Conservation (phyloP, 2,113 vertebrate species). For the Climacteris rufus region DNA sequence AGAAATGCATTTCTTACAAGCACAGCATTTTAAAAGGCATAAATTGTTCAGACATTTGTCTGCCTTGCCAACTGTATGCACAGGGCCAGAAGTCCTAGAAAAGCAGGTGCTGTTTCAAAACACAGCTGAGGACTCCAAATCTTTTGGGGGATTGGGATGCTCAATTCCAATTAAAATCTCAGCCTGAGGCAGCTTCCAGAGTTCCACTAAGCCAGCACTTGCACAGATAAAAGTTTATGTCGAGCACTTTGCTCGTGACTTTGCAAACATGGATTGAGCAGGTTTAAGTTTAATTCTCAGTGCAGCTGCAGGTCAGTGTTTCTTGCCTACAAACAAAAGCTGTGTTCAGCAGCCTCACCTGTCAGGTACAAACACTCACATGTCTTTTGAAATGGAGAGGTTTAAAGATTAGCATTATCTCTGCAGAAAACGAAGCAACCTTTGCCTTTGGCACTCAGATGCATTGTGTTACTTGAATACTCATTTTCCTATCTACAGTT, state of each 20-base stretch:
- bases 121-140: conserved; percentile 18
- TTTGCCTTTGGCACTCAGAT: neutral
- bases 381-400: neutral
- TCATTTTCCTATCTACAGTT: neutral
- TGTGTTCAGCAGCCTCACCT: neutral
- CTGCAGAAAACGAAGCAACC: neutral
- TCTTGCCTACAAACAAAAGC: neutral
- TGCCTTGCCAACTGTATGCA: neutral
- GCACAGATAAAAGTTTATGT: neutral
- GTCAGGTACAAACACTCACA: neutral
- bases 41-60: neutral
- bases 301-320: neutral
- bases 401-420: neutral
- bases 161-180: neutral
- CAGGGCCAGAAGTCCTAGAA: neutral
- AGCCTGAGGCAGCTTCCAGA: neutral
- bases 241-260: neutral
- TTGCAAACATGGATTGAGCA: neutral
- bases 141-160: neutral
- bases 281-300: neutral
- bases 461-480: fast-evolving
- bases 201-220: neutral
- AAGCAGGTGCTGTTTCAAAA: conserved; percentile 23
- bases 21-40: neutral
- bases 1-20: neutral